A percentile compares a stretch with the other conserved stretches of the same genome.
These are phyloP conservation scores for Sycophila texana DNA, from an alignment of 2,888 invertebrate genomes.

Conservation along the genomic window DNA sequence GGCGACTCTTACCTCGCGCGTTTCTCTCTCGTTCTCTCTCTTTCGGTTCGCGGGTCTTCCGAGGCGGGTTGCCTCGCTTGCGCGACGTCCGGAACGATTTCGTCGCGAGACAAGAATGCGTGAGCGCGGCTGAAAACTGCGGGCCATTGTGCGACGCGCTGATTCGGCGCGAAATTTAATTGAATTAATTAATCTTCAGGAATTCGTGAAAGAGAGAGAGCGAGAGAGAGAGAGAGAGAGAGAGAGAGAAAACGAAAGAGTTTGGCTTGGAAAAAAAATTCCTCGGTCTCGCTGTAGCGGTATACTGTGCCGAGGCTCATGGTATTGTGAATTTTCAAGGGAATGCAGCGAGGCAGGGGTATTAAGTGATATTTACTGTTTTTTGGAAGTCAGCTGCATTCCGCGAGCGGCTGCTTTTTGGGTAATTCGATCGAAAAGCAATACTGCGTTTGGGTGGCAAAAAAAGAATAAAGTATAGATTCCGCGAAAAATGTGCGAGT, in stretches of 20 bases:
- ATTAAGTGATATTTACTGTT: no score
- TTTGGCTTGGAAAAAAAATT: not conserved
- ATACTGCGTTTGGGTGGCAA: not conserved
- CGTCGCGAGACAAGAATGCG: not conserved
- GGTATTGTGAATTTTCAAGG: no score
- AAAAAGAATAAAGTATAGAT: slow-evolving; percentile 19
- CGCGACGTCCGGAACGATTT: slow-evolving; percentile 25
- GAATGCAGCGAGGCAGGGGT: no score
- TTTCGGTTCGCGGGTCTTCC: not conserved
- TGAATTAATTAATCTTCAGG: slow-evolving; percentile 27
- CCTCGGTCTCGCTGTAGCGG: not conserved
- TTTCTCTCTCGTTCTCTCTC: not conserved
- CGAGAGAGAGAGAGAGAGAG: not conserved
- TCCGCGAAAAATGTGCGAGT: slow-evolving; percentile 14
- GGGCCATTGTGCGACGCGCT: not conserved
- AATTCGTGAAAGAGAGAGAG: slow-evolving; percentile 15
- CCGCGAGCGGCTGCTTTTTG: not conserved
- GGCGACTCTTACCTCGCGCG: slow-evolving; percentile 9
- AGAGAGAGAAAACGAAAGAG: not conserved
- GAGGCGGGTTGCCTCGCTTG: not conserved
- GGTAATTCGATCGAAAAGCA: slow-evolving; percentile 30
- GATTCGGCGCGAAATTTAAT: slow-evolving; percentile 29
- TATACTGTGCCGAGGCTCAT: not conserved
- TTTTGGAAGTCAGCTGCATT: no score
- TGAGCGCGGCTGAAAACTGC: not conserved